These are phyloP conservation scores for Arion vulgaris DNA, from an alignment of 1,140 invertebrate genomes.

Conservation along the genomic window DNA sequence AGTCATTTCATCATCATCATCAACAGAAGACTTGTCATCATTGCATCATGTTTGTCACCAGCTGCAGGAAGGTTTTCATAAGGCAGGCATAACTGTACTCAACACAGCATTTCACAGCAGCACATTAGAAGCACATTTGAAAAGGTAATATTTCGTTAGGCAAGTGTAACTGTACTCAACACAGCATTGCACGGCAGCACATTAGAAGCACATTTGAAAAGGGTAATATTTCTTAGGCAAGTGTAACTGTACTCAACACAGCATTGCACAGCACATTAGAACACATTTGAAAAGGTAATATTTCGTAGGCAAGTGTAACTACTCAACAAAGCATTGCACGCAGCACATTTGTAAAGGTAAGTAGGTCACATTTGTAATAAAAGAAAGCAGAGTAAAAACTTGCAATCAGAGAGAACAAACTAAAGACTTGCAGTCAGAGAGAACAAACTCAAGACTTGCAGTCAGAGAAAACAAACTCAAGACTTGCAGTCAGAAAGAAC, in stretches of 20 bases:
- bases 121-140: slow-evolving; percentile 33
- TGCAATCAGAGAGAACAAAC: no score
- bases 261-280: slow-evolving; percentile 27
- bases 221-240: slow-evolving; percentile 15
- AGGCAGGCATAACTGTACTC: slow-evolving; percentile 12
- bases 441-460: no score
- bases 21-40: background rate
- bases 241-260: slow-evolving; percentile 23
- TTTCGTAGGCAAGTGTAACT: no score
- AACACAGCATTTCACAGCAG: slow-evolving; percentile 28
- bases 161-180: slow-evolving; percentile 22
- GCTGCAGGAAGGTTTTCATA: slow-evolving; percentile 14
- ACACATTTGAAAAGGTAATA: no score
- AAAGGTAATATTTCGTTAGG: slow-evolving; percentile 26
- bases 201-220: slow-evolving; percentile 35
- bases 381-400: no score
- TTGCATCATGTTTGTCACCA: slow-evolving; percentile 25
- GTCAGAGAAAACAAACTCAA: no score
- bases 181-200: slow-evolving; percentile 22
- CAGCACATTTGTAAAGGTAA: no score
- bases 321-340: no score
- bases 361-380: no score
- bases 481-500: no score
- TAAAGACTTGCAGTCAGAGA: no score
- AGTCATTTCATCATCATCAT: background rate